Conservation (phyloP, 1,140 invertebrate genomes). For the Formica selysi region DNA sequence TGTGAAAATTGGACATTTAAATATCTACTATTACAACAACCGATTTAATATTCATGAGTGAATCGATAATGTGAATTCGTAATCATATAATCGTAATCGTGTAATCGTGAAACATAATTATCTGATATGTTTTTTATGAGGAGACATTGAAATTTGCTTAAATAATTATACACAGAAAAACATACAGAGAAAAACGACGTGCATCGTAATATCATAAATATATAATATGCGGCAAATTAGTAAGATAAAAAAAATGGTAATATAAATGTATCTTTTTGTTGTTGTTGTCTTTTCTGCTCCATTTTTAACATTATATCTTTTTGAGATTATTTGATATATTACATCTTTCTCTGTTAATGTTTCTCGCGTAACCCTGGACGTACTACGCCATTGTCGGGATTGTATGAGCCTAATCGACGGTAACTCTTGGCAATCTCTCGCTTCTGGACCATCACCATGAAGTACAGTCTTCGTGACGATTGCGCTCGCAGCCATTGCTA, state of each 20-base stretch:
- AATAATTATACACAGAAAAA: no score
- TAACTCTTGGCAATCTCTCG: constrained; percentile 67
- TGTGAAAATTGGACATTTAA: neutral
- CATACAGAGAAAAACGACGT: no score
- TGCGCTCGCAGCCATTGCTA: neutral
- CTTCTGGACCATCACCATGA: constrained; percentile 45
- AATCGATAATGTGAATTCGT: neutral
- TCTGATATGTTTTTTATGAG: no score
- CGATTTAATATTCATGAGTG: neutral
- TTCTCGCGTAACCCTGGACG: neutral
- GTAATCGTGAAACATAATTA: no score
- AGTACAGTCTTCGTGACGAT: constrained; percentile 18
- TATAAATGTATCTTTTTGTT: no score
- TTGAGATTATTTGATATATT: no score
- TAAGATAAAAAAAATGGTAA: no score
- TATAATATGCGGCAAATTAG: no score
- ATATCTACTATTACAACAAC: neutral
- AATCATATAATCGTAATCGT: no score
- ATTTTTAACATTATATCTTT: neutral
- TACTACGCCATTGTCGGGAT: constrained; percentile 56
- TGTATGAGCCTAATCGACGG: constrained; percentile 66
- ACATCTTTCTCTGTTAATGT: neutral
- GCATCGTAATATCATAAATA: no score
- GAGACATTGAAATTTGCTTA: no score
- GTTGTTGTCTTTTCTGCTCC: no score